Percentiles rank a stretch among this genome's conserved stretches.
phyloP scores from a whole-genome alignment of 1,140 invertebrate species.

The Ceratosolen fusciceps region DNA sequence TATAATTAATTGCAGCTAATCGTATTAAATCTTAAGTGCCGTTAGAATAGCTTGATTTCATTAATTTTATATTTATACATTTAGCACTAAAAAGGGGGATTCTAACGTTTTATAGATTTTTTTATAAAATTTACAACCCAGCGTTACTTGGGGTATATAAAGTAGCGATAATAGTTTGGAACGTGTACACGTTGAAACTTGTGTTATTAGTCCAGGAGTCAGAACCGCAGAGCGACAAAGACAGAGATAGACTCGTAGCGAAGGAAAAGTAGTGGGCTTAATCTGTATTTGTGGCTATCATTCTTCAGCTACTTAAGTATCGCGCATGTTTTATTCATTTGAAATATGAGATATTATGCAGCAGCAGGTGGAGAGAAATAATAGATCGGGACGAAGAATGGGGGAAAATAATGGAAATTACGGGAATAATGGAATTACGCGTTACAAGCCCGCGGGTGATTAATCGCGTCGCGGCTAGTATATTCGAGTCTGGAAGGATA shows the following conservation, averaged over 20 bases:
- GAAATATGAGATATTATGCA: constrained; percentile 34
- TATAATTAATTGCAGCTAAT: neutral
- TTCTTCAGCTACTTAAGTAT: neutral
- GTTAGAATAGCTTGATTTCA: neutral
- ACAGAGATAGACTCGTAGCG: neutral
- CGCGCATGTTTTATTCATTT: constrained; percentile 46
- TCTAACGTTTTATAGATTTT: constrained; percentile 20
- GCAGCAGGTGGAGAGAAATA: neutral
- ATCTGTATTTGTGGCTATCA: constrained; percentile 7
- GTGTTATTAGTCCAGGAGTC: neutral
- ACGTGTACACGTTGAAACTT: neutral
- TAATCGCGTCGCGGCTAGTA: constrained; percentile 12
- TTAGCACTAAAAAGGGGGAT: neutral
- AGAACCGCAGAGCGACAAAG: neutral
- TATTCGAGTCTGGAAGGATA: neutral
- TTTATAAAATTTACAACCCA: no score
- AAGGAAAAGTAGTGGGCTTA: constrained; percentile 22
- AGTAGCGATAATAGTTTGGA: neutral
- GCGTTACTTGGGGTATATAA: no score
- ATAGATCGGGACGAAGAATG: neutral
- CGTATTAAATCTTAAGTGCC: neutral
- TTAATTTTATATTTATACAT: neutral
- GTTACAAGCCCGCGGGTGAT: neutral
- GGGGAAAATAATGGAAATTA: constrained; percentile 33
- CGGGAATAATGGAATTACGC: constrained; percentile 32